Base-by-base conservation (phyloP, 2,797 vertebrate genomes). In the Mastacembelus armatus region DNA sequence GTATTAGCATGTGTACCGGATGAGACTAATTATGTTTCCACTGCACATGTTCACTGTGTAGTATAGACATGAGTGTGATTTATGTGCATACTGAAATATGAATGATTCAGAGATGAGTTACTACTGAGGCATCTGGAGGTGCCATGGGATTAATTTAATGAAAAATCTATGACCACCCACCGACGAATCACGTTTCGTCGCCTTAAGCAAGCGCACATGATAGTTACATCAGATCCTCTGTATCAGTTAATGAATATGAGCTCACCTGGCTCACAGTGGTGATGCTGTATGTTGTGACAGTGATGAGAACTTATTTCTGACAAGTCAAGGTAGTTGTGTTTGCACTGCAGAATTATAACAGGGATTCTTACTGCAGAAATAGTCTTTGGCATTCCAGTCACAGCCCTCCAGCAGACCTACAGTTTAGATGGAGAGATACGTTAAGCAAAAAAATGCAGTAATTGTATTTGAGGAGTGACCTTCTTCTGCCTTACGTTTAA, bases 361-460 rank as follows among this genome's bases (percentile, higher is more conserved):
- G n/a, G n/a, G n/a, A n/a, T n/a, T n/a, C n/a, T 55, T 43, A 21
- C 66, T 66, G 66, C 67, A 62, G 62, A 49, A 60, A 71, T 39
- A 54, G 35, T 43, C 61, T 59, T 78, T 85, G 49, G 58, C 60
- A 82, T 74, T 83, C 80, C 33, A 64, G 66, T 76, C 69, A 76
- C 55, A 61, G 26, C 19, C 57, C 50, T 80, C 50, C 55, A 57
- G 64, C 62, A 77, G 79, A 71, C 66, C 42, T 81, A 81, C 71
- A 70, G 40, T 66, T 45, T 33, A 73, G 72, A 78, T 44, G 18
- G 26, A 47, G 51, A 38, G 38, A 77, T 58, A 70, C 56, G 52
- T 76, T 77, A 50, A 63, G 45, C 52, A 71, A 52, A 70, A 52
- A 70, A 42, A 62, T 43, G 40, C 70, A 43, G 74, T 79, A 80